Conservation (phyloP, 92 coral and sea anemone species). For the Bergia puertoricense region DNA sequence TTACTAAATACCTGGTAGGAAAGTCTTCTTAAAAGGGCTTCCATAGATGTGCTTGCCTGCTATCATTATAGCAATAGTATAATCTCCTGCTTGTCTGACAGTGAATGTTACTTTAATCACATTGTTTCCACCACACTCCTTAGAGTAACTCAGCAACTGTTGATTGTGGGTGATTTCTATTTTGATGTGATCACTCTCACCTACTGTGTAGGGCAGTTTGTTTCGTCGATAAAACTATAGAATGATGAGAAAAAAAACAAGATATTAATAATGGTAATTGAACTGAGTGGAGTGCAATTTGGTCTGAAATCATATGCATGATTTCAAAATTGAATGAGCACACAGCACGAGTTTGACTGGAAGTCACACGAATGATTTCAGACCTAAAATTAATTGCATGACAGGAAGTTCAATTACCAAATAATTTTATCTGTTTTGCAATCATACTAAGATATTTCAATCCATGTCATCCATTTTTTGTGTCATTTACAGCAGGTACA, state of each 20-base stretch:
- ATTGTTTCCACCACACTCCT: slow-evolving; percentile 74
- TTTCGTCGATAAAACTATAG: slow-evolving; percentile 76
- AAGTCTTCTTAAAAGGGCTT: slow-evolving; percentile 86
- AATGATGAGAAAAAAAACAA: background rate
- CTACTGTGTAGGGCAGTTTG: slow-evolving; percentile 46
- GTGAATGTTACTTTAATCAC: slow-evolving; percentile 79
- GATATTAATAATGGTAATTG: no score
- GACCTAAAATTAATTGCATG: no score
- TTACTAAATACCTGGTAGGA: slow-evolving; percentile 78
- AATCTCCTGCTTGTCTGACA: slow-evolving; percentile 85
- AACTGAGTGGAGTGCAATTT: no score
- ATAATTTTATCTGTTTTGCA: no score
- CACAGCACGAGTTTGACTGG: no score
- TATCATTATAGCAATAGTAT: slow-evolving; percentile 72
- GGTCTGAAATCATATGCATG: no score
- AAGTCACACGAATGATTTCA: no score
- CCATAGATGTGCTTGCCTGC: slow-evolving; percentile 68
- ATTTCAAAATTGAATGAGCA: no score
- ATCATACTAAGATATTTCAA: no score
- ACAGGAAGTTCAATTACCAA: no score
- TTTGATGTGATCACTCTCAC: slow-evolving; percentile 41
- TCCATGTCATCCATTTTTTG: no score
- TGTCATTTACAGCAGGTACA: no score
- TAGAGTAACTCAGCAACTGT: slow-evolving; percentile 49
- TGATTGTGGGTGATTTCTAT: slow-evolving; percentile 67